Evolutionary conservation across 2,888 invertebrate genomes (phyloP).

Genomic region (Lobophora halterata): DNA sequence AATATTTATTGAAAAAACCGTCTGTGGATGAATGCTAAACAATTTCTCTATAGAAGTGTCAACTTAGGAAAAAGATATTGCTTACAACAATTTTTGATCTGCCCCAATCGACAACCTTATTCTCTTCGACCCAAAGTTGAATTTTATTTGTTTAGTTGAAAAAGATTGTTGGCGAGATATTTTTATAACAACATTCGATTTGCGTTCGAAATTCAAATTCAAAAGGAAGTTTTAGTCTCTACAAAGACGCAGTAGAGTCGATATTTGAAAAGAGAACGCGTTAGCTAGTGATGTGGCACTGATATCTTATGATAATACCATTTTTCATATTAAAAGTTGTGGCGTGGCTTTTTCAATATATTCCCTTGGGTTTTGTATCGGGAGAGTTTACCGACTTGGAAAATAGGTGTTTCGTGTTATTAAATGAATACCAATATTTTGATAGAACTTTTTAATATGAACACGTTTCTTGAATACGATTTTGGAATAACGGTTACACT

Average conservation of each 20-base stretch:
- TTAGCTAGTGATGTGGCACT: neutral
- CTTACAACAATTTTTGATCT: constrained; percentile 19
- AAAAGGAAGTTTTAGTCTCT: neutral
- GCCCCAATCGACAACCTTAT: constrained; percentile 7
- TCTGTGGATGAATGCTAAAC: constrained; percentile 45
- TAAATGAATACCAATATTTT: constrained; percentile 28
- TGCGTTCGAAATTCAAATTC: constrained; percentile 10
- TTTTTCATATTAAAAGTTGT: constrained; percentile 78
- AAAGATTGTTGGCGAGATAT: constrained; percentile 1
- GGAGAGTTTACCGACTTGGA: constrained; percentile 30
- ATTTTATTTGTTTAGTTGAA: constrained; percentile 3
- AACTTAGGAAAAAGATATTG: constrained; percentile 45
- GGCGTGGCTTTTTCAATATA: constrained; percentile 45
- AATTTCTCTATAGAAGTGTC: constrained; percentile 45
- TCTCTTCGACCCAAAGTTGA: neutral
- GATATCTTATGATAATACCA: constrained; percentile 66
- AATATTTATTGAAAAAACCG: constrained; percentile 55
- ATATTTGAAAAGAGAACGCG: neutral
- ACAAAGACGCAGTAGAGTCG: constrained; percentile 2
- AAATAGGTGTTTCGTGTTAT: constrained; percentile 32
- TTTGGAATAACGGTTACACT: too few relatives aligned
- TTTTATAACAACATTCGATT: constrained; percentile 18
- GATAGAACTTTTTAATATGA: constrained; percentile 23
- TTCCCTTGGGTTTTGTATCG: constrained; percentile 36
- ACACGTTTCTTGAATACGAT: too few relatives aligned